phyloP scores from a whole-genome alignment of 2,888 invertebrate species.

The Caenorhabditis virilis region DNA sequence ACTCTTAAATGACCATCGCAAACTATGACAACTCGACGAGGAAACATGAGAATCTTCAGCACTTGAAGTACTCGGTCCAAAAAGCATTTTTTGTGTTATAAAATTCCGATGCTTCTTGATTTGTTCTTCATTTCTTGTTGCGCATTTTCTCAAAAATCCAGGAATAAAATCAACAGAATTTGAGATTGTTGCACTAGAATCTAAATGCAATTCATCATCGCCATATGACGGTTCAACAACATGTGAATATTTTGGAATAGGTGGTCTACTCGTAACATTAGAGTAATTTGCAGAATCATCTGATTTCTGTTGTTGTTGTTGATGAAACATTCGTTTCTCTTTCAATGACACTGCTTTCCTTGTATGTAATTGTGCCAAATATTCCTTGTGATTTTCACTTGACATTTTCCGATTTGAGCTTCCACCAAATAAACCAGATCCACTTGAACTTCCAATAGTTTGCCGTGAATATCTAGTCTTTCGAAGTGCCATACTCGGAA shows the following conservation, averaged over 20 bases:
- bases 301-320: too few relatives aligned
- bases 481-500: conserved; percentile 51
- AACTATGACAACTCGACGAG: conserved; percentile 18
- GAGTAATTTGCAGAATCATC: too few relatives aligned
- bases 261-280: too few relatives aligned
- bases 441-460: conserved; percentile 18
- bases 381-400: conserved; percentile 53
- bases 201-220: conserved; percentile 22
- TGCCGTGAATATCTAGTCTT: conserved; percentile 33
- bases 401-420: conserved; percentile 10
- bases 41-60: too few relatives aligned
- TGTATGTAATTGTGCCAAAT: conserved; percentile 44
- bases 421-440: conserved; percentile 13
- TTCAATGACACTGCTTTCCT: conserved; percentile 50
- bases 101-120: too few relatives aligned
- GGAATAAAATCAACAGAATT: conserved; percentile 26
- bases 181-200: conserved; percentile 20
- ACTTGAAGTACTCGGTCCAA: conserved; percentile 18
- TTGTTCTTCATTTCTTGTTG: conserved; percentile 22
- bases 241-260: conserved; percentile 22
- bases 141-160: conserved; percentile 9
- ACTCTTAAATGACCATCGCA: conserved; percentile 28
- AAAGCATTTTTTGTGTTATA: neutral
- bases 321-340: conserved; percentile 38
- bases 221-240: conserved; percentile 38